These are phyloP conservation scores for Eupsilia transversa DNA, from an alignment of 2,888 invertebrate genomes.

Conservation along the genomic window DNA sequence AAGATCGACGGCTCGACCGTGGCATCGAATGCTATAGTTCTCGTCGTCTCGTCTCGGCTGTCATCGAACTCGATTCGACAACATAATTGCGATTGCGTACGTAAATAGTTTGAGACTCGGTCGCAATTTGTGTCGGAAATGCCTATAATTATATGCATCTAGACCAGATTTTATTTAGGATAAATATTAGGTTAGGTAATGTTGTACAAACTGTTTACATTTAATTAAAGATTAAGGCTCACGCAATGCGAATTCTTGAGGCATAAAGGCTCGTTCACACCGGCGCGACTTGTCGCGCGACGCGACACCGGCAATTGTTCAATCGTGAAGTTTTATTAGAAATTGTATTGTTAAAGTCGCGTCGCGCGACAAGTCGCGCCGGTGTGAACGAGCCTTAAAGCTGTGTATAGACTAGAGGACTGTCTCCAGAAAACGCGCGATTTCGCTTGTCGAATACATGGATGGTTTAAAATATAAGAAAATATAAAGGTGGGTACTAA, in stretches of 20 bases:
- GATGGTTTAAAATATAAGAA: background rate
- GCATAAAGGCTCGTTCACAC: too few relatives aligned
- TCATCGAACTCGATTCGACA: conserved; percentile 76
- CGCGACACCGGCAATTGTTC: too few relatives aligned
- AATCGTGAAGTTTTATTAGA: too few relatives aligned
- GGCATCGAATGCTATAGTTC: conserved; percentile 76
- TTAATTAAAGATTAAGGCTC: conserved; percentile 23
- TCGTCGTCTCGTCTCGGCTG: conserved; percentile 66
- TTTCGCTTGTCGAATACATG: background rate
- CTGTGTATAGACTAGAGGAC: too few relatives aligned
- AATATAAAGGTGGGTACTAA: background rate
- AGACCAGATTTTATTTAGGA: conserved; percentile 25
- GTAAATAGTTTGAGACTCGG: conserved; percentile 14
- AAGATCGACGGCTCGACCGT: conserved; percentile 79
- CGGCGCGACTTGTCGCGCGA: too few relatives aligned
- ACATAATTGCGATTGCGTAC: conserved; percentile 57
- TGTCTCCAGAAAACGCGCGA: background rate
- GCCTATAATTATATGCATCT: conserved; percentile 39
- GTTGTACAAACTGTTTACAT: conserved; percentile 24
- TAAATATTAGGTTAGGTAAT: conserved; percentile 32
- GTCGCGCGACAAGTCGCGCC: too few relatives aligned
- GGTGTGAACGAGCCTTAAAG: too few relatives aligned
- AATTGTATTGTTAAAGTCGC: too few relatives aligned
- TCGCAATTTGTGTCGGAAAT: conserved; percentile 34
- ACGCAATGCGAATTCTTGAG: conserved; percentile 30